Conservation (phyloP, 2,888 invertebrate species). For the Alloscopus bannaensis region DNA sequence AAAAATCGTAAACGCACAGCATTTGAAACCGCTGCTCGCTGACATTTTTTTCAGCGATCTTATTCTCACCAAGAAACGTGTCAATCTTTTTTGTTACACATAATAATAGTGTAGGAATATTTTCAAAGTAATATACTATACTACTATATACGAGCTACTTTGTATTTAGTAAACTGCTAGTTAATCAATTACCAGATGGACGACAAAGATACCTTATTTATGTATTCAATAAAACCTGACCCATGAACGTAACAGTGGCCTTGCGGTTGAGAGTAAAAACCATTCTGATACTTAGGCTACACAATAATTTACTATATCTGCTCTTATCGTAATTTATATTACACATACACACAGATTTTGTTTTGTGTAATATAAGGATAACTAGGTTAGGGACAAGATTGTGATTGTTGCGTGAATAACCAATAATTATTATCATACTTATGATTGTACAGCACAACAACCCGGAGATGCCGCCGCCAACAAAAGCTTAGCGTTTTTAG, state of each 20-base stretch:
- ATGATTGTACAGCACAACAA: slow-evolving; percentile 24
- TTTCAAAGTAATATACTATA: no score
- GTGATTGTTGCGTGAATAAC: slow-evolving; percentile 60
- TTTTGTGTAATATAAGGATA: slow-evolving; percentile 13
- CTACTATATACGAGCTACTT: no score
- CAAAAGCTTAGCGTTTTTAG: no score
- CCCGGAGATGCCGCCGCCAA: slow-evolving; percentile 14
- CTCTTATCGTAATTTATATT: not conserved
- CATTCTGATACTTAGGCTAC: slow-evolving; percentile 59
- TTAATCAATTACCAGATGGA: no score
- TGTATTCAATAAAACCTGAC: slow-evolving; percentile 54
- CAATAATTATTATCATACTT: slow-evolving; percentile 42
- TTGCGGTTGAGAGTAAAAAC: slow-evolving; percentile 65
- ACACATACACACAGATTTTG: slow-evolving; percentile 10
- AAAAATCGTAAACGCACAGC: no score
- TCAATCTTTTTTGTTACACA: no score
- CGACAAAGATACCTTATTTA: slow-evolving; percentile 47
- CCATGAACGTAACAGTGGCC: slow-evolving; percentile 63
- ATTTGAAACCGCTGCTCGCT: no score
- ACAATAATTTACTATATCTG: no score
- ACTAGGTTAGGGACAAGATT: slow-evolving; percentile 60
- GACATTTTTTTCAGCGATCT: no score
- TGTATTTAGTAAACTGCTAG: no score
- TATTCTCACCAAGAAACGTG: no score
- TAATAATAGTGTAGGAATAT: no score